These are phyloP conservation scores for Cinara cedri DNA, from an alignment of 2,888 invertebrate species.

Conservation along the genomic window DNA sequence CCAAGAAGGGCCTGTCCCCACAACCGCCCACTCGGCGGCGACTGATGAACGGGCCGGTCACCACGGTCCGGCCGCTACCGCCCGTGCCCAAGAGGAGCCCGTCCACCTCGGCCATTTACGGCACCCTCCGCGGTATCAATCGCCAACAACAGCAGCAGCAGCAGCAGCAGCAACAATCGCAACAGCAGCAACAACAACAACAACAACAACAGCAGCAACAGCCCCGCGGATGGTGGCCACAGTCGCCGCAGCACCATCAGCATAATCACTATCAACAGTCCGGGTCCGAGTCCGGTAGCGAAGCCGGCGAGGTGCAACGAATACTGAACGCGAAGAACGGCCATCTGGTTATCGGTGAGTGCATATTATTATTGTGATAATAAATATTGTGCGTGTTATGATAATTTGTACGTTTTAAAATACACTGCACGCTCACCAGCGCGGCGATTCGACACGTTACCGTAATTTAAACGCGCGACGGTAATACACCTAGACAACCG, in stretches of 20 bases:
- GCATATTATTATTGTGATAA: slow-evolving; percentile 13
- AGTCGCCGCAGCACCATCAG: slow-evolving; percentile 8
- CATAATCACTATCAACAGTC: slow-evolving; percentile 58
- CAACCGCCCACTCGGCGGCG: slow-evolving; percentile 60
- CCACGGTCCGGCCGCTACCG: slow-evolving; percentile 59
- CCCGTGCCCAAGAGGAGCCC: slow-evolving; percentile 58
- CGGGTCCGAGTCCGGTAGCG: slow-evolving; percentile 76
- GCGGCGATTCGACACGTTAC: neutral
- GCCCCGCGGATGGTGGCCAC: slow-evolving; percentile 23
- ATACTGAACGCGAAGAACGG: slow-evolving; percentile 64
- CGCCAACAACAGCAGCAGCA: neutral
- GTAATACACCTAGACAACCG: neutral
- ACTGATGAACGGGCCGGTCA: slow-evolving; percentile 21
- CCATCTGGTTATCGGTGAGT: slow-evolving; percentile 24
- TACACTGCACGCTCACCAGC: neutral
- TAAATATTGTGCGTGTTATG: no score
- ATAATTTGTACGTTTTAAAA: no score
- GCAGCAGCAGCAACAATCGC: neutral
- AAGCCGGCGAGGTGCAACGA: slow-evolving; percentile 74
- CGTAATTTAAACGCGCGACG: slow-evolving; percentile 10
- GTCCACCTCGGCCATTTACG: slow-evolving; percentile 57
- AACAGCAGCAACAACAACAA: no score
- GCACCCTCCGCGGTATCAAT: slow-evolving; percentile 33
- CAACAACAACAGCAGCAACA: neutral
- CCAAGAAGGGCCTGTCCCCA: slow-evolving; percentile 59